Base-by-base conservation (phyloP, 2,113 vertebrate genomes). In the Peromyscus polionotus region DNA sequence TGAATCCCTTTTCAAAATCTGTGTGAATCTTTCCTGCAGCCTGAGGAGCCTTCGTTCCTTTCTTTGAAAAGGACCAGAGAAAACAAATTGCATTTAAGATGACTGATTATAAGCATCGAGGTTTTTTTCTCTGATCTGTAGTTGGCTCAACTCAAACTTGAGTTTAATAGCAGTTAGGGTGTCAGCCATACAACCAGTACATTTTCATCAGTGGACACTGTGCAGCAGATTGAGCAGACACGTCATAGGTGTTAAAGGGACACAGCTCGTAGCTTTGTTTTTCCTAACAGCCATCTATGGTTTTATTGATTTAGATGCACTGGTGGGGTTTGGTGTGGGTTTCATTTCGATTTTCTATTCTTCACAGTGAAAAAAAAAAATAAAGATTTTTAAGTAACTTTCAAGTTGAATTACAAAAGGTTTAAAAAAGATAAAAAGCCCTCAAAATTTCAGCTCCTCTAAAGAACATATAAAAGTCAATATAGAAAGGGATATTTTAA, bases 1-100 rank as follows among this genome's bases (percentile, higher is more conserved):
- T 99, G 99, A 99, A 99, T 98, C 99, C 99, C 98, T 99, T 99
- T 99, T 99, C 99, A 98, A 99, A 99, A 98, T 99, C 99, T 63
- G 99, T 99, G 97, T 99, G 99, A 99, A 99, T 99, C 98, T 99
- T 99, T 97, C 99, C 99, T 96, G 99, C 99, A 98, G 99, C 99
- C 98, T 99, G 99, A 98, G 99, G 99, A 98, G 99, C 99, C 98
- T 99, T 99, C 98, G 99, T 99, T 98, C 99, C 99, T 99, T 99
- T 99, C 99, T 99, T 99, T 99, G 98, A 99, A 98, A 96, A 98
- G 99, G 98, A 98, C 97, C 99, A 97, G 97, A 97, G 93, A 98
- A 99, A 99, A 99, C 98, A 98, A 99, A 99, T 98, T 99, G 98
- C 99, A 98, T 99, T 99, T 98, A 98, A 98, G 99, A 99, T 99